A percentile compares a stretch with the other conserved stretches of the same genome.
These are phyloP conservation scores for Tragelaphus strepsiceros DNA, from an alignment of 2,113 vertebrate genomes.

Conservation along the genomic window DNA sequence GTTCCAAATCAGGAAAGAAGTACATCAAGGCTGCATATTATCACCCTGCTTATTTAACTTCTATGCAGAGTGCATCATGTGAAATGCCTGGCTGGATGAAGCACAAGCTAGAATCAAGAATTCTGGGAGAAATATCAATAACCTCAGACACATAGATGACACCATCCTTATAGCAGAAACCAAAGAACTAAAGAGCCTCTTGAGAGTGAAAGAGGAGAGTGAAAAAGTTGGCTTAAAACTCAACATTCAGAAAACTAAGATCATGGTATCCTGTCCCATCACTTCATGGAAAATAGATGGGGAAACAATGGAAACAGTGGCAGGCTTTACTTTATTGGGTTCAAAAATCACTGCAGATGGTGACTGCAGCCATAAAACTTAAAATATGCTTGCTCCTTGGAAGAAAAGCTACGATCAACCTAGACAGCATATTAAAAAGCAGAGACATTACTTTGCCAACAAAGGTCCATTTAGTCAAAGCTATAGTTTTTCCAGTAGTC, in stretches of 20 bases:
- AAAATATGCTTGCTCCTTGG: background rate
- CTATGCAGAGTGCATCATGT: background rate
- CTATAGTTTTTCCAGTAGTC: background rate
- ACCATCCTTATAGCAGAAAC: background rate
- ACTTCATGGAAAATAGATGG: background rate
- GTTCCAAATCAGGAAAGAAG: background rate
- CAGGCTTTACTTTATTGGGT: background rate
- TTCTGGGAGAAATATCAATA: background rate
- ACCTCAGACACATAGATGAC: background rate
- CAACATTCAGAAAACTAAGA: background rate
- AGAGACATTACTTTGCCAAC: background rate
- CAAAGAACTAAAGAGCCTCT: background rate
- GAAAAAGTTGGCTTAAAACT: background rate
- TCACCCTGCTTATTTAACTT: background rate
- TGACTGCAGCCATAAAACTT: background rate
- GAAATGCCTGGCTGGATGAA: background rate
- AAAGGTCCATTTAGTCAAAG: background rate
- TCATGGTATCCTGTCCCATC: background rate
- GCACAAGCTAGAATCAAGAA: background rate
- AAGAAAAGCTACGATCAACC: background rate
- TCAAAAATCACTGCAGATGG: background rate
- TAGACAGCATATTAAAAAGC: background rate
- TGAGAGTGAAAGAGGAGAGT: background rate
- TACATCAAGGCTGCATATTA: background rate
- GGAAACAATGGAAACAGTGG: background rate